Percentiles rank a stretch among this genome's conserved stretches.
phyloP scores from a whole-genome alignment of 2,888 invertebrate genomes.

The Alloscopus bannaensis region DNA sequence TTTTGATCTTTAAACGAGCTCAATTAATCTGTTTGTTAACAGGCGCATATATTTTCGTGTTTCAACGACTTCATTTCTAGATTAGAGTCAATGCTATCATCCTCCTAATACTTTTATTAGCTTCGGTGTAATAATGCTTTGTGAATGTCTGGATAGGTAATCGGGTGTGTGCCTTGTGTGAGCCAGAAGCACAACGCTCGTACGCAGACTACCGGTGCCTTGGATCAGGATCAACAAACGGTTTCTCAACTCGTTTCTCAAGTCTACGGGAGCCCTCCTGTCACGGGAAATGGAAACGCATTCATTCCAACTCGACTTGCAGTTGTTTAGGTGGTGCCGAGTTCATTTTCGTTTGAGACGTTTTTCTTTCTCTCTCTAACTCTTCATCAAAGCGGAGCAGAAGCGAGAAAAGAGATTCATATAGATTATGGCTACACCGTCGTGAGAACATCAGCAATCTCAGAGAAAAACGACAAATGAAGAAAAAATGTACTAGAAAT shows the following conservation, averaged over 20 bases:
- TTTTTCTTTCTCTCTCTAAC: too few species aligned
- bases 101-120: too few species aligned
- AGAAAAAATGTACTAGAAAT: constrained; percentile 12
- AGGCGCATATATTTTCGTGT: neutral
- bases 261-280: constrained; percentile 71
- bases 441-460: too few species aligned
- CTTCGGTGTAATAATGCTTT: too few species aligned
- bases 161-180: constrained; percentile 70
- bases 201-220: constrained; percentile 68
- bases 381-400: too few species aligned
- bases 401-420: too few species aligned
- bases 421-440: too few species aligned
- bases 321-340: constrained; percentile 65
- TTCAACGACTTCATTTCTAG: neutral
- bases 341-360: constrained; percentile 70
- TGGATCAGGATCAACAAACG: constrained; percentile 66
- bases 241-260: constrained; percentile 69
- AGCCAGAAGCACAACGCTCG: constrained; percentile 69
- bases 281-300: constrained; percentile 70
- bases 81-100: neutral
- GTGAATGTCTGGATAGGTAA: constrained; percentile 57
- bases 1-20: too few species aligned
- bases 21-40: too few species aligned
- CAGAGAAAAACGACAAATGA: too few species aligned
- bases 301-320: constrained; percentile 65